Conservation (phyloP, 2,888 invertebrate species). For the Papilio demoleus region DNA sequence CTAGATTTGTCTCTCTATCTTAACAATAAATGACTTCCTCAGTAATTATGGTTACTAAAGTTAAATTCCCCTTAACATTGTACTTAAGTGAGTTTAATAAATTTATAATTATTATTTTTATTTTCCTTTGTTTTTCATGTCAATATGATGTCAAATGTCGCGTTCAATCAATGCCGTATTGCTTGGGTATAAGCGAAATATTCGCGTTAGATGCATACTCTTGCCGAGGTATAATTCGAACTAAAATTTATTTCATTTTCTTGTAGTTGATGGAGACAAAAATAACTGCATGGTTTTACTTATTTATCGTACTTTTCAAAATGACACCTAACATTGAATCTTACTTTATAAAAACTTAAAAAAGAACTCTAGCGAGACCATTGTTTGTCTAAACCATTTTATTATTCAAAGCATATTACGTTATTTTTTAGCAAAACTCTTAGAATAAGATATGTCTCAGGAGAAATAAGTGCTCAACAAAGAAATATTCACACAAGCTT, state of each 20-base stretch:
- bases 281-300: not conserved
- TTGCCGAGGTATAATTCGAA: not conserved
- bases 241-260: not conserved
- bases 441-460: constrained; percentile 9
- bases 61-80: too few relatives aligned
- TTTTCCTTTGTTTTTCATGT: too few relatives aligned
- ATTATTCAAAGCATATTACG: constrained; percentile 10
- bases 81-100: too few relatives aligned
- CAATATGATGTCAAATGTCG: too few relatives aligned
- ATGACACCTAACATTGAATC: constrained; percentile 8
- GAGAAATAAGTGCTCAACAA: constrained; percentile 44
- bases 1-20: too few relatives aligned
- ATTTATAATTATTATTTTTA: too few relatives aligned
- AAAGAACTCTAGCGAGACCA: not conserved
- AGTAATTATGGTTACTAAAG: too few relatives aligned
- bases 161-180: too few relatives aligned
- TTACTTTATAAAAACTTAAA: not conserved
- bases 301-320: not conserved
- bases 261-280: not conserved
- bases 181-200: too few relatives aligned
- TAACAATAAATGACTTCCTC: too few relatives aligned
- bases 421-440: not conserved
- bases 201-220: too few relatives aligned
- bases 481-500: constrained; percentile 32
- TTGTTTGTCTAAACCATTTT: not conserved